Conservation (phyloP, 1,140 invertebrate species). For the Brachionus koreanus region DNA sequence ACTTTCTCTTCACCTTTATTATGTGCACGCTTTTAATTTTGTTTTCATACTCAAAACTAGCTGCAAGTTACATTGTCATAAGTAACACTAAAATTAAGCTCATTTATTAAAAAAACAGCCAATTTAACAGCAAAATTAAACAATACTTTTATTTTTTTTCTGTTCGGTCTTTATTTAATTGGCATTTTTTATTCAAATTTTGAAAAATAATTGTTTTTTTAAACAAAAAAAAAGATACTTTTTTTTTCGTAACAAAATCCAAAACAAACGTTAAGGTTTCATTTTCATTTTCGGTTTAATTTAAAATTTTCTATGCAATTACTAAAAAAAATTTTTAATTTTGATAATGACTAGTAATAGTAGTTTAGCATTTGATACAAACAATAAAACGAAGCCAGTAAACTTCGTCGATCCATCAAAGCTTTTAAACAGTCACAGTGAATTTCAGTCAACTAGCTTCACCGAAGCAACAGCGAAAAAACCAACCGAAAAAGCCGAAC, state of each 20-base stretch:
- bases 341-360: slow-evolving; percentile 31
- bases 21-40: not conserved
- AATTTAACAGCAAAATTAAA: not conserved
- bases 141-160: slow-evolving; percentile 25
- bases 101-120: not conserved
- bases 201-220: not conserved
- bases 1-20: slow-evolving; percentile 10
- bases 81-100: slow-evolving; percentile 11
- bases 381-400: not conserved
- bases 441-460: not conserved
- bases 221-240: slow-evolving; percentile 19
- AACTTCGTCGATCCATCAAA: not conserved
- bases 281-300: not conserved
- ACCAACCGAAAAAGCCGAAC: not conserved
- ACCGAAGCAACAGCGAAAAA: not conserved
- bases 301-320: not conserved
- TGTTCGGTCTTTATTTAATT: not conserved
- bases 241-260: not conserved
- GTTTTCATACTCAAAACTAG: slow-evolving; percentile 1
- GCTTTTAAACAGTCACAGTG: not conserved
- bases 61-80: slow-evolving; percentile 41
- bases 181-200: slow-evolving; percentile 28
- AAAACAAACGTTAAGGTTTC: slow-evolving; percentile 1
- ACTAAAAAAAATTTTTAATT: not conserved
- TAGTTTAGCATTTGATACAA: slow-evolving; percentile 12